Base-by-base conservation (phyloP, 2,888 invertebrate genomes). In the Idaea biselata region DNA sequence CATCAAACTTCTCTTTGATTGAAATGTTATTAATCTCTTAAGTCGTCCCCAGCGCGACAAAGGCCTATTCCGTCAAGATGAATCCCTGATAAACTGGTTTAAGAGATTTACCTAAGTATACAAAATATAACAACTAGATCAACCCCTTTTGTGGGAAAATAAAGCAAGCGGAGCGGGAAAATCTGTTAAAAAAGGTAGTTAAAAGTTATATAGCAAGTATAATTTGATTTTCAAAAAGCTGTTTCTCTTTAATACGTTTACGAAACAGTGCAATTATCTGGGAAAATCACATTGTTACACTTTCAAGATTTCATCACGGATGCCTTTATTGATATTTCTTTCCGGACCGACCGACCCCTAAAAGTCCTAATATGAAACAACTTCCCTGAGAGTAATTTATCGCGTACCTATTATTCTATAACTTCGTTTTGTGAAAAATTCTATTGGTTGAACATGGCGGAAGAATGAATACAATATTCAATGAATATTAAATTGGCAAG, bases 21-120 rank as follows among this genome's bases (percentile, higher is more conserved):
- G 66, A 65, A 69, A 68, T 68, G 64, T 69, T 69, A 63, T 65
- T 65, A 66, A 68, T 69, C 65, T 62, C 54, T 64, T 65, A 69
- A 63, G 62, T 62, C 58, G 60, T 44, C 62, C 66, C 60, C 63
- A 58, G 53, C 53, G 58, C 61, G 60, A 69, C 65, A 66, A 68
- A 64, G 55, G 59, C 53, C 58, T 61, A 66, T 64, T 65, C 62
- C 61, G 56, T 58, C 59, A 65, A 25, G 60, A 59, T 16, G 60
- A 60, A 32, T 61, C 17, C 18, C 60, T 57, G 61, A 62, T 57
- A 60, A 62, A 65, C 60, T 32, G 63, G 59, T 44, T 64, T 62
- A 65, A 61, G 63, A 64, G 63, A 65, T 63, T 65, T 64, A 58
- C 58, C 53, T 66, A n/a, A n/a, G n/a, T n/a, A 44, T 44, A 60